Conservation (phyloP, 2,888 invertebrate genomes). For the Drosophila setosimentum region DNA sequence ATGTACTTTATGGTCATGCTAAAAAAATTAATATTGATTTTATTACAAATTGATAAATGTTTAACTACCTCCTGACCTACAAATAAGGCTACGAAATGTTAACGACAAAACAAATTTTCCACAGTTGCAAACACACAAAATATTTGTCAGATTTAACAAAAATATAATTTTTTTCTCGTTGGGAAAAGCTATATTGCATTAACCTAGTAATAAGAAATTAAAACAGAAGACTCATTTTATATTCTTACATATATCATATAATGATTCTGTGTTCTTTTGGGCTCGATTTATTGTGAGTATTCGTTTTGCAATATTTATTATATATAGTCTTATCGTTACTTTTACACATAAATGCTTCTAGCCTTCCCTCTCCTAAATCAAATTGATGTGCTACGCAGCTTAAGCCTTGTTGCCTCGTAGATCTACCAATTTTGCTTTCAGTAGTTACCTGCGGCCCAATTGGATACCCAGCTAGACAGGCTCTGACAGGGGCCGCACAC, state of each 20-base stretch:
- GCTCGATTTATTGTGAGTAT: background rate
- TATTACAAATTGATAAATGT: slow-evolving; percentile 1
- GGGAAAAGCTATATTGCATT: too few species aligned
- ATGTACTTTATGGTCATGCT: slow-evolving; percentile 43
- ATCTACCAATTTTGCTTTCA: background rate
- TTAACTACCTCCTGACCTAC: background rate
- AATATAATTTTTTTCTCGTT: background rate
- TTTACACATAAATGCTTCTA: slow-evolving; percentile 3
- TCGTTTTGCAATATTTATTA: background rate
- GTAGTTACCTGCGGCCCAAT: slow-evolving; percentile 6
- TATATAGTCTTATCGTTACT: background rate
- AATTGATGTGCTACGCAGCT: slow-evolving; percentile 8
- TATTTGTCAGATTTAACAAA: background rate
- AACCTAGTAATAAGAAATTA: background rate
- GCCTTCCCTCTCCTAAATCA: too few species aligned
- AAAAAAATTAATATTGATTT: slow-evolving; percentile 5
- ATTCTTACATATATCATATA: background rate
- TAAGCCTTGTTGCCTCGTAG: background rate
- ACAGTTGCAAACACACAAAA: background rate
- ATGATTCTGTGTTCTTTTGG: background rate
- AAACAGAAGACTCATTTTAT: too few species aligned
- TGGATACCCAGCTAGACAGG: slow-evolving; percentile 33
- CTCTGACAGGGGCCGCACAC: slow-evolving; percentile 43
- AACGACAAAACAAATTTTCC: slow-evolving; percentile 10
- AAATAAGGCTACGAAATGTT: slow-evolving; percentile 22